A percentile compares a stretch with the other conserved stretches of the same genome.
Conservation (phyloP, 1,140 invertebrate genomes). For the Drosophila sp. region DNA sequence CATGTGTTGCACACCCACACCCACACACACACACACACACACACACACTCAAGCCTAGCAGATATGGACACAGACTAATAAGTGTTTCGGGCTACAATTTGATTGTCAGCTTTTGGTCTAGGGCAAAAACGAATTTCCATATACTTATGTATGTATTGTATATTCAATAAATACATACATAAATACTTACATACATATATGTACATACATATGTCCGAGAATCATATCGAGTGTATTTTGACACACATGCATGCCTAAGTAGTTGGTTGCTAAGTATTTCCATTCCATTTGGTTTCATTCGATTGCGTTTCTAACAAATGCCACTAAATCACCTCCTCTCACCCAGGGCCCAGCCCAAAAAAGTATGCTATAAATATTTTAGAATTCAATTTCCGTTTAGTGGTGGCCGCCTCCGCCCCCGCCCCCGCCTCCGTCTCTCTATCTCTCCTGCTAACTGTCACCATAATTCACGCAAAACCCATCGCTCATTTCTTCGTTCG, state of each 20-base stretch:
- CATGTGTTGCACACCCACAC: slow-evolving; percentile 44
- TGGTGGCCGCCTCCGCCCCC: slow-evolving; percentile 10
- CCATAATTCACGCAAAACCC: slow-evolving; percentile 66
- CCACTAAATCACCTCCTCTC: slow-evolving; percentile 59
- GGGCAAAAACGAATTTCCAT: slow-evolving; percentile 33
- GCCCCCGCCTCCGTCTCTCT: neutral
- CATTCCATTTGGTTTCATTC: slow-evolving; percentile 60
- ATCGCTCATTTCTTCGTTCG: slow-evolving; percentile 62
- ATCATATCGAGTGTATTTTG: slow-evolving; percentile 33
- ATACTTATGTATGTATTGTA: slow-evolving; percentile 25
- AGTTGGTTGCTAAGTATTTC: slow-evolving; percentile 48
- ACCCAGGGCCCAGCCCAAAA: slow-evolving; percentile 27
- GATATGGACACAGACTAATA: slow-evolving; percentile 20
- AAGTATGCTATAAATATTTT: slow-evolving; percentile 73
- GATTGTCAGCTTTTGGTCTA: slow-evolving; percentile 9
- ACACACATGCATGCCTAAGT: slow-evolving; percentile 69
- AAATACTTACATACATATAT: slow-evolving; percentile 1
- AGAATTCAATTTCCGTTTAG: slow-evolving; percentile 75
- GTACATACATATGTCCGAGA: slow-evolving; percentile 7
- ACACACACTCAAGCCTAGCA: slow-evolving; percentile 17
- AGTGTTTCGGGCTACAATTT: slow-evolving; percentile 9
- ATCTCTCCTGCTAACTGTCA: slow-evolving; percentile 41
- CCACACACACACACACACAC: slow-evolving; percentile 7
- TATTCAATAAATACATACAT: slow-evolving; percentile 10
- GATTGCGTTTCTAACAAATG: slow-evolving; percentile 55